These are phyloP conservation scores for Bucorvus abyssinicus DNA, from an alignment of 2,797 vertebrate genomes.

Conservation along the genomic window DNA sequence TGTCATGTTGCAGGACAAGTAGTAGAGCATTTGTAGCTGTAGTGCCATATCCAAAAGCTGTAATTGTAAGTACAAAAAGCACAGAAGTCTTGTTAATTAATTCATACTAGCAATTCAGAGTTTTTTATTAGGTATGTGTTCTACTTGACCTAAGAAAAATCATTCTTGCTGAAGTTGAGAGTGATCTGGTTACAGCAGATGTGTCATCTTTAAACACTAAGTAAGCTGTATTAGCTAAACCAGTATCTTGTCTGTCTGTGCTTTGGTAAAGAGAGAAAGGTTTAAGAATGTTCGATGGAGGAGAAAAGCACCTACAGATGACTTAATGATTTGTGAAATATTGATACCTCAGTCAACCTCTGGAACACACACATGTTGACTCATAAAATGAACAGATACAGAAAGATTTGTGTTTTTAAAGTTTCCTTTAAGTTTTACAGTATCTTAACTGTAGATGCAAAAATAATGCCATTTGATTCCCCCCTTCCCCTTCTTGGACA, in stretches of 20 bases:
- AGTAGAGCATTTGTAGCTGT: neutral
- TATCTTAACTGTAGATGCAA: neutral
- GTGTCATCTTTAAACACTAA: neutral
- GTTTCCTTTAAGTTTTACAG: neutral
- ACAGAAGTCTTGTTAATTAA: neutral
- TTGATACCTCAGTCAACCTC: neutral
- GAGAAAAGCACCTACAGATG: neutral
- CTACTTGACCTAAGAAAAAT: neutral
- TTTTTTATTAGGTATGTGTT: neutral
- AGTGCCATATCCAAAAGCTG: neutral
- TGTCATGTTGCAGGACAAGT: neutral
- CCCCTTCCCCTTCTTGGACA: neutral
- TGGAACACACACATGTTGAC: neutral
- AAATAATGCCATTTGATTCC: neutral
- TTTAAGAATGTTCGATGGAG: neutral
- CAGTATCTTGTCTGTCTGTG: neutral
- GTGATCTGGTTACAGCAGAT: neutral
- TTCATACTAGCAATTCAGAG: neutral
- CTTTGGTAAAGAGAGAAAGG: neutral
- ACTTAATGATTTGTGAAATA: neutral
- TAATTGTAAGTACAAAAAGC: neutral
- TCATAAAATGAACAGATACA: neutral
- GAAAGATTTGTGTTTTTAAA: neutral
- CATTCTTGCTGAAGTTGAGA: neutral
- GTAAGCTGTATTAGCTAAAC: neutral